Base-by-base conservation (phyloP, 2,888 invertebrate species). In the Chymomyza fuscimana region DNA sequence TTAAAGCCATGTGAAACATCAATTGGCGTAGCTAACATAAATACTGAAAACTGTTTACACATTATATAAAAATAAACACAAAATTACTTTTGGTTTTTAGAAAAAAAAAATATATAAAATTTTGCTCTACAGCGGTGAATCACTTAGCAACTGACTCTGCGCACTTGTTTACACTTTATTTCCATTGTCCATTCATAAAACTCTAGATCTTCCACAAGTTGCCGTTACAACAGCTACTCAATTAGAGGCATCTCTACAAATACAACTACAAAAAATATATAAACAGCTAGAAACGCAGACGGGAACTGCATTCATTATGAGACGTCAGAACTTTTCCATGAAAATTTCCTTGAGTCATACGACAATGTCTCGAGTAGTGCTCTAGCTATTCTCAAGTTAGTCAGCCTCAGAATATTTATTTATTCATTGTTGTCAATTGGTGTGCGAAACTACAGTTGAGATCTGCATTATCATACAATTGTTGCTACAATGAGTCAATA, bases 361-460 rank as follows among this genome's bases (percentile, higher is more conserved):
- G 52, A 22, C 51, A 52, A 61, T 67, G 52, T 73, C 63, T 59
- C 29, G 51, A 67, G 40, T 63, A 22, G 16, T 59, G 66, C 22
- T 80, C 82, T 82, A 82, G 60, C 87, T 81, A 50, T 63, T 69
- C 71, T 69, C 56, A 63, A 59, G 32, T 61, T 36, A 61, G 60
- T 60, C 60, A 32, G 36, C 16, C n/a, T n/a, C 25, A 4, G 29
- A 6, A 52, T 63, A 29, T 65, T 65, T 65, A 65, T 25, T 65
- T 36, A 65, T 56, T 76, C 74, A 76, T 70, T 65, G 71, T 63
- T 69, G 61, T 70, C 73, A 84, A 88, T 82, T 84, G 75, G 73
- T 88, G 75, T 88, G 86, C 72, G 89, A 88, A 80, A 74, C 74
- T 73, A n/a, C 4, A 59, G 25, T 10, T 25, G 22, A 63, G 22